A percentile compares a stretch with the other conserved stretches of the same genome.
Conservation (phyloP, 2,888 invertebrate genomes). For the Coleophora flavipennella region DNA sequence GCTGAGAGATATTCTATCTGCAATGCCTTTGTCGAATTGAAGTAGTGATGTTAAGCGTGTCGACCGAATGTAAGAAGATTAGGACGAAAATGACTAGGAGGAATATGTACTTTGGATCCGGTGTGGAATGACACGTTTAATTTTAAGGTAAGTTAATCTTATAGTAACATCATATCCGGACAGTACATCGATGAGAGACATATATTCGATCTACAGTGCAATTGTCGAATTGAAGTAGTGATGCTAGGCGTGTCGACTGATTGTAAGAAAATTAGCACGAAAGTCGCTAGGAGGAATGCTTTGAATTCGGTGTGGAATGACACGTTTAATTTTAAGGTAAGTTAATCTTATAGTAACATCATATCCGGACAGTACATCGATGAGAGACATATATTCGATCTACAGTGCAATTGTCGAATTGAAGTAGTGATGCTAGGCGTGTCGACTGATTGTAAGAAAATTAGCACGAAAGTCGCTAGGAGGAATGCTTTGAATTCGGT, state of each 20-base stretch:
- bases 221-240: slow-evolving; percentile 93
- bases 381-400: slow-evolving; percentile 78
- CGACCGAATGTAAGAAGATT: too few relatives aligned
- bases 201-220: slow-evolving; percentile 82
- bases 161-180: too few relatives aligned
- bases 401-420: slow-evolving; percentile 90
- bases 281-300: slow-evolving; percentile 86
- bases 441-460: slow-evolving; percentile 90
- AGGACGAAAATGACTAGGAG: too few relatives aligned
- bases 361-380: slow-evolving; percentile 95
- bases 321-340: slow-evolving; percentile 79
- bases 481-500: slow-evolving; percentile 93
- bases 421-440: slow-evolving; percentile 93
- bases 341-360: too few relatives aligned
- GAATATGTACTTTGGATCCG: slow-evolving; percentile 92
- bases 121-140: slow-evolving; percentile 93
- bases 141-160: slow-evolving; percentile 72
- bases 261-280: slow-evolving; percentile 90
- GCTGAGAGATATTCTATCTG: too few relatives aligned
- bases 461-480: slow-evolving; percentile 86
- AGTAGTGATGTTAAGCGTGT: too few relatives aligned
- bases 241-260: slow-evolving; percentile 92
- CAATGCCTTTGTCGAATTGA: too few relatives aligned
- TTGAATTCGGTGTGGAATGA: slow-evolving; percentile 96
- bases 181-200: slow-evolving; percentile 88